Evolutionary conservation across 2,113 vertebrate species (phyloP), one percentile per base, ranked within the genome.

Genomic region (Urocitellus parryii): DNA sequence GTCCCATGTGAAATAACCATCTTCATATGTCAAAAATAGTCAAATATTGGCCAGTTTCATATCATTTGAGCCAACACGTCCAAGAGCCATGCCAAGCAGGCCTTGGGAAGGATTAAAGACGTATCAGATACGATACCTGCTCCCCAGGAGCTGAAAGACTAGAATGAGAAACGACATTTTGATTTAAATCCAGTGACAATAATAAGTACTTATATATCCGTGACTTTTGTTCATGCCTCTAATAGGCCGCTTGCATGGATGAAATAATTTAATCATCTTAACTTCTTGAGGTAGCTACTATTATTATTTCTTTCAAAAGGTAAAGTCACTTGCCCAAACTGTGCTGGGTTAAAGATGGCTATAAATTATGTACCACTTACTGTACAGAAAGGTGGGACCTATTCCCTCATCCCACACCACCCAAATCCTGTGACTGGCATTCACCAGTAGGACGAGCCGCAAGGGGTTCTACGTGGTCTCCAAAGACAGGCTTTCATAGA

Each of bases 101-200:
- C 14, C 6, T 27, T 53, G 3, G 82, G 32, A 89, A 63, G 24
- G 45, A 85, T 37, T 37, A 37, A 82, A 56, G 68, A 78, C 34
- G 4, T 37, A 73, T 72, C 39, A 63, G 63, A 39, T 18, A 79
- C 20, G 74, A 67, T 58, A 53, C 4, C 61, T 58, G 10, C 53
- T 90, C 27, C 82, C 77, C 14, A 87, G 76, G 63, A 95, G 16
- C 37, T 82, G 67, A 84, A 24, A 68, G 29, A 20, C 37, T 61
- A 56, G 37, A 74, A 65, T 65, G 88, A 12, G 61, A 92, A 96
- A 56, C 17, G 67, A 37, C n/a, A 65, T 63, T 78, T 94, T 88
- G 48, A 42, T 65, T 95, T 94, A 91, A 81, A 56, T 72, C 51
- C 70, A 78, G 63, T 95, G 58, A 48, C 51, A 78, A 80, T 72